Percentiles rank a stretch among this genome's conserved stretches.
These are phyloP conservation scores for Bombus superbus DNA, from an alignment of 1,140 invertebrate genomes.

Conservation along the genomic window DNA sequence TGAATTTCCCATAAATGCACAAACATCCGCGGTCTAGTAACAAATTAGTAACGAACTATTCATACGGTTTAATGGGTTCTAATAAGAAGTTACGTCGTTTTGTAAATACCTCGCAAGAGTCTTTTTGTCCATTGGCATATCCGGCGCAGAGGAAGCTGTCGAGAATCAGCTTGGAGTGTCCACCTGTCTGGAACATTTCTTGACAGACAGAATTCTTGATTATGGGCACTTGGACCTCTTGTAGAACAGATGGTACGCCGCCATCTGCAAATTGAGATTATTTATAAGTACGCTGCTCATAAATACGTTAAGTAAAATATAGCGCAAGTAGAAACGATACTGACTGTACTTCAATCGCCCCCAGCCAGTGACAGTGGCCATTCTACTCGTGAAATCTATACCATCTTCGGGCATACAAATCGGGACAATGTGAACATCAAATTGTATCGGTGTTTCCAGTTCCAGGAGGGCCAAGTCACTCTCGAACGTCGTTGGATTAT, in stretches of 20 bases:
- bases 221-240: conserved; percentile 96
- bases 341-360: conserved; percentile 86
- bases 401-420: conserved; percentile 94
- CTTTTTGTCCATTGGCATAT: conserved; percentile 95
- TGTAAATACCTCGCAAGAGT: conserved; percentile 94
- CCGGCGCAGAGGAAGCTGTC: conserved; percentile 97
- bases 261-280: conserved; percentile 85
- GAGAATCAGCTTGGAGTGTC: conserved; percentile 93
- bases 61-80: background rate
- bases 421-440: conserved; percentile 94
- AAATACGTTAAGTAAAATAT: too few relatives aligned
- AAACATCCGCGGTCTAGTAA: background rate
- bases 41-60: too few relatives aligned
- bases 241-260: conserved; percentile 93
- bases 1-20: too few relatives aligned
- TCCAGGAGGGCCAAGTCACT: conserved; percentile 95
- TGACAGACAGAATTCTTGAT: conserved; percentile 96
- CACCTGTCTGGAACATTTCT: conserved; percentile 95
- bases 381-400: conserved; percentile 91
- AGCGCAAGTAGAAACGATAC: conserved; percentile 43
- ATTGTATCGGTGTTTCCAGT: conserved; percentile 91
- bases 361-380: conserved; percentile 93
- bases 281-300: background rate
- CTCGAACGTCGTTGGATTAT: conserved; percentile 95
- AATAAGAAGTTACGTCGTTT: background rate